A percentile compares a stretch with the other conserved stretches of the same genome.
Conservation (phyloP, 2,797 vertebrate genomes). For the Pelodytes ibericus region DNA sequence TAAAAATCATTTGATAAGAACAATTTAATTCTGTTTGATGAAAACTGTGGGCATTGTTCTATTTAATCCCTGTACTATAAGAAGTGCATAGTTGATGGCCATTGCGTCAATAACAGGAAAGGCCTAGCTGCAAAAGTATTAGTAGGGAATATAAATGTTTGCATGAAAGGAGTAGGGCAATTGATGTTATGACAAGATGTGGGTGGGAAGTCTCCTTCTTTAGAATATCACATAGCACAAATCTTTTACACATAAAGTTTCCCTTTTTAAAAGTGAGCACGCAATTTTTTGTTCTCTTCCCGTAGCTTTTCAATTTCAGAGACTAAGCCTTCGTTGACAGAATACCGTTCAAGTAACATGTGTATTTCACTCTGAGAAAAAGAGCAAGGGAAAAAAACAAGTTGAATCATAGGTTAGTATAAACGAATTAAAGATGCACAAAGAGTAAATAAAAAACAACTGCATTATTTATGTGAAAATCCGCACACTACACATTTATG, state of each 20-base stretch:
- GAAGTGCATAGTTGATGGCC: no score
- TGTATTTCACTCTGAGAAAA: conserved; percentile 89
- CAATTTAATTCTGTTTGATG: no score
- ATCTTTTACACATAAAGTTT: background rate
- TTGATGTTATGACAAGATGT: background rate
- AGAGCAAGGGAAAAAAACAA: conserved; percentile 49
- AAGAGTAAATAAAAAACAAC: conserved; percentile 7
- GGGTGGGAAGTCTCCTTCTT: no score
- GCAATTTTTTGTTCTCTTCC: conserved; percentile 91
- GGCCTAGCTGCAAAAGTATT: no score
- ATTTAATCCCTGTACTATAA: no score
- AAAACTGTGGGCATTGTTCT: no score
- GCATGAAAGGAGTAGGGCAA: no score
- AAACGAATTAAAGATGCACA: background rate
- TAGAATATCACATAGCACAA: background rate
- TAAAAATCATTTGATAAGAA: no score
- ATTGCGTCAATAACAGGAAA: no score
- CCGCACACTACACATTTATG: background rate
- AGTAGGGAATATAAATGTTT: no score
- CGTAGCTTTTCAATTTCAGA: conserved; percentile 91
- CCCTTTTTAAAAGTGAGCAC: conserved; percentile 86
- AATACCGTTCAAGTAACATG: conserved; percentile 87
- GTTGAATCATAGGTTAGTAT: background rate
- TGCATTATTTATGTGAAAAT: conserved; percentile 1
- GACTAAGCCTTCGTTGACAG: conserved; percentile 89